Percentiles rank a stretch among this genome's conserved stretches.
Conservation (phyloP, 1,140 invertebrate species). For the Eurosta solidaginis region DNA sequence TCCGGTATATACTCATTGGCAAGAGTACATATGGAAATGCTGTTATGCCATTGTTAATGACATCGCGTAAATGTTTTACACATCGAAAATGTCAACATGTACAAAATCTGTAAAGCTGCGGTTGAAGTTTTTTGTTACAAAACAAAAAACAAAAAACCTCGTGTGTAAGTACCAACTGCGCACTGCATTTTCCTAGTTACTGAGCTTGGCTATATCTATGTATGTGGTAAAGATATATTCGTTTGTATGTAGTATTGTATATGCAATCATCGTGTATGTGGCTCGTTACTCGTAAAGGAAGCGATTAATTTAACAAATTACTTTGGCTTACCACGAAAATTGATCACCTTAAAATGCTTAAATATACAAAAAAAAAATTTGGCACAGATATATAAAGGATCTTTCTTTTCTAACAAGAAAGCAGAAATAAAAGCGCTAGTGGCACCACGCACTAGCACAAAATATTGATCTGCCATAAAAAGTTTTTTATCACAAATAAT, state of each 20-base stretch:
- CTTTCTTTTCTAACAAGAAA: too few species aligned
- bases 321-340: constrained; percentile 1
- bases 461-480: too few species aligned
- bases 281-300: not conserved
- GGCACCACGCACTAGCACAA: too few species aligned
- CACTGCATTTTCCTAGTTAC: not conserved
- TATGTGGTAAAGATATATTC: too few species aligned
- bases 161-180: not conserved
- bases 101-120: not conserved
- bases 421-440: too few species aligned
- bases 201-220: too few species aligned
- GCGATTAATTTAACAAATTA: not conserved
- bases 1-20: not conserved
- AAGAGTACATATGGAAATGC: not conserved
- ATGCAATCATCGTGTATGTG: not conserved
- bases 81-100: constrained; percentile 1
- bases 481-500: too few species aligned
- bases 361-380: too few species aligned
- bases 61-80: constrained; percentile 17
- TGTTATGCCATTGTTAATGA: not conserved
- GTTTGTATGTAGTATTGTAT: not conserved
- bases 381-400: too few species aligned
- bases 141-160: too few species aligned
- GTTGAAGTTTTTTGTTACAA: constrained; percentile 13
- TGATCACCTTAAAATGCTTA: not conserved